Evolutionary conservation across 1,140 invertebrate genomes (phyloP), one percentile per base, ranked within the genome.

Genomic region (Hylaeus anthracinus): DNA sequence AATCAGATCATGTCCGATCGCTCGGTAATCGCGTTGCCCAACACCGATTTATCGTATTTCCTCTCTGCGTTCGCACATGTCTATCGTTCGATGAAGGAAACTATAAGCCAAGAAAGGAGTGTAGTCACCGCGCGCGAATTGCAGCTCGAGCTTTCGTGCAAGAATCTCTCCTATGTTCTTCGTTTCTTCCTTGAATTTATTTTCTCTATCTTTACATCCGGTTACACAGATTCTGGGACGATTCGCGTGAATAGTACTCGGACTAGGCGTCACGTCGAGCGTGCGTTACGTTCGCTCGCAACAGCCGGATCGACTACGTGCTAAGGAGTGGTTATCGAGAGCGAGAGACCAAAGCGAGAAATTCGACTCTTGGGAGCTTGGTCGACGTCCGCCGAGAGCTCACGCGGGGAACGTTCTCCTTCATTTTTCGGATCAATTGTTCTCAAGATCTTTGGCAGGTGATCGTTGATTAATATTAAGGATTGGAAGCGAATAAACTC

Each of bases 161-260:
- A 82, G 65, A 85, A 71, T 78, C 70, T 74, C 69, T 56, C 56
- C 51, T 72, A 41, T n/a, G 56, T 73, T 70, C 53, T 72, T 83
- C 84, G 73, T 85, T 82, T 82, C 84, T 78, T 74, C 60, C 82
- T 82, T 70, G 41, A 72, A 4, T 85, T 86, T 61, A 80, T 83
- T 83, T 56, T 56, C 55, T 69, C 72, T 80, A 80, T 75, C 61
- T 75, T 80, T 80, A 80, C 79, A 80, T 80, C 78, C 78, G 78
- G 15, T 80, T 75, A 80, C 72, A 80, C 37, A 80, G 53, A 74
- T 74, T 79, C 61, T n/a, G 9, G 37, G 71, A 53, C 10, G 63
- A 79, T 53, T 53, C 58, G 43, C 76, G 48, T n/a, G 56, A 12
- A 53, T 56, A 41, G 37, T 58, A 43, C 39, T 73, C 10, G 37